Evolutionary conservation across 2,888 invertebrate genomes (phyloP), one percentile per base, ranked within the genome.

Genomic region (Apocheima hispidaria): DNA sequence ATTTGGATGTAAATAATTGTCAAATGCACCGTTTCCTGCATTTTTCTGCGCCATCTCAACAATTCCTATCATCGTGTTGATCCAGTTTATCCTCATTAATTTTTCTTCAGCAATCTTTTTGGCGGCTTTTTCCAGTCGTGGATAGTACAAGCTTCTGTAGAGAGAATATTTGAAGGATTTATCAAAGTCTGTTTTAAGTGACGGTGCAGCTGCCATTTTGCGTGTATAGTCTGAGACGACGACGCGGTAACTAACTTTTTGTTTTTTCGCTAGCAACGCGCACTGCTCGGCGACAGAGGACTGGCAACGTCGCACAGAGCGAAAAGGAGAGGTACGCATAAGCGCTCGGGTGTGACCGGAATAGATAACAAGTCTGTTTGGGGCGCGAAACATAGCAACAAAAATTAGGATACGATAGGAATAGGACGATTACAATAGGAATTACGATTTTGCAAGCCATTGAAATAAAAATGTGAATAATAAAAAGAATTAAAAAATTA

Each of bases 71-170:
- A 65, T 65, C 0, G 59, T 53, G 14, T 60, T 14, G 12, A 65
- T 60, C 67, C 67, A 68, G 50, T 56, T 48, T 4, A 2, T 9
- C n/a, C 48, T 63, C 65, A 65, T 68, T n/a, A 65, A 48, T 7
- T 58, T 44, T 4, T 68, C 62, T 14, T 43, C 50, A 14, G 64
- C 9, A 33, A 38, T 28, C 7, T 48, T 40, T 35, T 54, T 33
- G 10, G 44, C 6, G 18, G 23, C 36, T 16, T 10, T 14, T 36
- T 44, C 36, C 16, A 53, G 21, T 23, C 4, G 16, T 43, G 14
- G 14, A 12, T 53, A 43, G 10, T 53, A 53, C 35, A 14, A 26
- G 3, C n/a, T n/a, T n/a, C n/a, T n/a, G n/a, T n/a, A n/a, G n/a
- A n/a, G n/a, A n/a, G n/a, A n/a, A n/a, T n/a, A n/a, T n/a, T n/a